Evolutionary conservation across 2,113 vertebrate genomes (phyloP).

Genomic region (Nibea coibor): DNA sequence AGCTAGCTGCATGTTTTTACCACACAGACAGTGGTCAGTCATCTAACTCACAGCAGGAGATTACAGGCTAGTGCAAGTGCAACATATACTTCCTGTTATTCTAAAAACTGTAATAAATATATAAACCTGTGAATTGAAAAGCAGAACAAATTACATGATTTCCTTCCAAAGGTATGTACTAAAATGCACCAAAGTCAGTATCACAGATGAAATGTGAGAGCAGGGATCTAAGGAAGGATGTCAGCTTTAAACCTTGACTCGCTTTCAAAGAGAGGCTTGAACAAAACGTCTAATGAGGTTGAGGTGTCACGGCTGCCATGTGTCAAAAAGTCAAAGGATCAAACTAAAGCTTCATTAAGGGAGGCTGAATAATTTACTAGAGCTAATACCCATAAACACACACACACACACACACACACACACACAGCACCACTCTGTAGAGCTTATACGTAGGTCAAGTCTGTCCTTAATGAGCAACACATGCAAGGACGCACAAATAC

Average conservation of each 20-base stretch:
- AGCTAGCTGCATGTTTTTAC: too few relatives aligned
- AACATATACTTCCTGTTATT: too few relatives aligned
- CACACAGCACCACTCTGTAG: not conserved
- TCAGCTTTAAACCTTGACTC: slow-evolving; percentile 24
- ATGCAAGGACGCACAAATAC: not conserved
- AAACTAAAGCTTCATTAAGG: slow-evolving; percentile 46
- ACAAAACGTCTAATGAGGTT: slow-evolving; percentile 22
- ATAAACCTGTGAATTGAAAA: too few relatives aligned
- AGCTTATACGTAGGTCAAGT: not conserved
- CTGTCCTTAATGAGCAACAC: slow-evolving; percentile 30
- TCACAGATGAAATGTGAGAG: not conserved
- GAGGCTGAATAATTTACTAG: slow-evolving; percentile 60
- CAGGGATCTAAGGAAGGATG: not conserved
- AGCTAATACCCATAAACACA: slow-evolving; percentile 14
- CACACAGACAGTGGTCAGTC: too few relatives aligned
- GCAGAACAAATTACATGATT: not conserved
- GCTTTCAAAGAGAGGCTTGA: slow-evolving; percentile 9
- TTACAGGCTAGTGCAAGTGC: too few relatives aligned
- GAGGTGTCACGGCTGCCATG: slow-evolving; percentile 30
- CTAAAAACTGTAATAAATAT: too few relatives aligned
- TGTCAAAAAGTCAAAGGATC: slow-evolving; percentile 58
- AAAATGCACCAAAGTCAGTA: too few relatives aligned
- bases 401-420: slow-evolving; percentile 15
- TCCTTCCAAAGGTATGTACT: not conserved
- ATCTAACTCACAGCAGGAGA: too few relatives aligned